phyloP scores from a whole-genome alignment of 2,797 vertebrate genomes.

The Chloroceryle inda region DNA sequence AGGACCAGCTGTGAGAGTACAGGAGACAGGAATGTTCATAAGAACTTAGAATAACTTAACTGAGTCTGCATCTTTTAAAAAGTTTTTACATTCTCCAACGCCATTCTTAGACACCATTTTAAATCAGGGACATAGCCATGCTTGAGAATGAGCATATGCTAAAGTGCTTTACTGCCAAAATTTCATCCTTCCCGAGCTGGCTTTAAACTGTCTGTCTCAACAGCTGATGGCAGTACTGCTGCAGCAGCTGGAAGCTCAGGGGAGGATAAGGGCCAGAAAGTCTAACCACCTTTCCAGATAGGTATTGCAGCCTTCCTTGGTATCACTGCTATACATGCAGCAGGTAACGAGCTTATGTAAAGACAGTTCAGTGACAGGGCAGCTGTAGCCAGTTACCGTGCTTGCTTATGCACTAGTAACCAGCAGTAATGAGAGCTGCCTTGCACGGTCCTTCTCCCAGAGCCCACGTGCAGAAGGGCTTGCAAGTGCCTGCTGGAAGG shows the following conservation, averaged over 20 bases:
- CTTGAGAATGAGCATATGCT: neutral
- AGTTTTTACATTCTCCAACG: neutral
- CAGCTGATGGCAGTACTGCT: neutral
- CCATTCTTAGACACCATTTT: neutral
- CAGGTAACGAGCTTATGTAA: neutral
- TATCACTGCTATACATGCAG: neutral
- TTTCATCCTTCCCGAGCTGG: neutral
- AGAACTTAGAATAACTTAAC: neutral
- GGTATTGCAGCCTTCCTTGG: neutral
- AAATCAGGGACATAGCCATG: neutral
- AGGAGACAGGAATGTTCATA: neutral
- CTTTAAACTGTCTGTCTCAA: neutral
- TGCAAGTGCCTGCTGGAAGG: neutral
- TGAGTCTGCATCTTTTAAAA: neutral
- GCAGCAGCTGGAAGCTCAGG: neutral
- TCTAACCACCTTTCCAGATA: neutral
- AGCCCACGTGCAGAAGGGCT: neutral
- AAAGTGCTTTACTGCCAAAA: constrained; percentile 18
- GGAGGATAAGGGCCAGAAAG: neutral
- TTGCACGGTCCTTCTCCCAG: neutral
- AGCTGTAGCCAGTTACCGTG: neutral
- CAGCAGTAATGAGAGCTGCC: neutral
- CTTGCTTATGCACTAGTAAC: neutral
- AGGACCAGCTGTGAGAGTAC: neutral
- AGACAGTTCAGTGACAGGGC: neutral